A percentile compares a stretch with the other conserved stretches of the same genome.
phyloP scores from a whole-genome alignment of 2,113 vertebrate genomes.

The Camelus bactrianus region DNA sequence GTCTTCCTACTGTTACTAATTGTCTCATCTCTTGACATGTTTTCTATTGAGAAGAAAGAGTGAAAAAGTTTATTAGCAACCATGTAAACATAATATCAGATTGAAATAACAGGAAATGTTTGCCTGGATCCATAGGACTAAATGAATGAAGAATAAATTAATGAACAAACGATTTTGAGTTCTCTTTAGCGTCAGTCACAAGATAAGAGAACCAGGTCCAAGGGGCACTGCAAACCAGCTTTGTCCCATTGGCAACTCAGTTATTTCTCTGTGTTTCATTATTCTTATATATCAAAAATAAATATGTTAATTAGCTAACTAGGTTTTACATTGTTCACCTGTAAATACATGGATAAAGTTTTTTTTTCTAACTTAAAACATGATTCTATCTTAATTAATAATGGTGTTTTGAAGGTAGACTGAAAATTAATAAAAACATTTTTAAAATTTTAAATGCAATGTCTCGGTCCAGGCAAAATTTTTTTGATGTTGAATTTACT shows the following conservation, averaged over 20 bases:
- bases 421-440: slow-evolving; percentile 46
- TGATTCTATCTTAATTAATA: background rate
- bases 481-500: background rate
- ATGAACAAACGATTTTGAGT: background rate
- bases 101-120: background rate
- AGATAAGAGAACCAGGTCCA: background rate
- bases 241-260: background rate
- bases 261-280: background rate
- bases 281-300: background rate
- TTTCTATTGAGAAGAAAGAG: background rate
- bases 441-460: background rate
- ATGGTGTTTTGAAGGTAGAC: slow-evolving; percentile 42
- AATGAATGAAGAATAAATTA: background rate
- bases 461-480: background rate
- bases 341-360: background rate
- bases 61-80: background rate
- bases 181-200: background rate
- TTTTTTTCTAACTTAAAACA: background rate
- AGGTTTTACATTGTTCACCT: background rate
- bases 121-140: background rate
- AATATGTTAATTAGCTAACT: background rate
- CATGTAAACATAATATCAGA: background rate
- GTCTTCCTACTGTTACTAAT: background rate
- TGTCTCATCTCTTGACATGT: background rate
- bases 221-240: background rate